A percentile compares a stretch with the other conserved stretches of the same genome.
Evolutionary conservation across 2,888 invertebrate genomes (phyloP).

Genomic region (Apotomis capreana): DNA sequence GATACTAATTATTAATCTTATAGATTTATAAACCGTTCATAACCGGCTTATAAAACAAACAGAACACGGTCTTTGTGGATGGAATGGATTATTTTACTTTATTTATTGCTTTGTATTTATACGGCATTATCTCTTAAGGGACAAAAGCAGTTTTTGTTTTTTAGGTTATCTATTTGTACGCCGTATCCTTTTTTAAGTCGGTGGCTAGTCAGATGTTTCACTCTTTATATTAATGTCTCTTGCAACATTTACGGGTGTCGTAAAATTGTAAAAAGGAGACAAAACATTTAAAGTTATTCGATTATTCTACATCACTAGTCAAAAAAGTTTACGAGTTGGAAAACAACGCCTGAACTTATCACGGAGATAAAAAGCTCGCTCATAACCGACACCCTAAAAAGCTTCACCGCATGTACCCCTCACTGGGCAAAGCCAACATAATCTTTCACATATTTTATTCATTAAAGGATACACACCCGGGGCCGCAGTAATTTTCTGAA

Average conservation of each 20-base stretch:
- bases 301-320: slow-evolving; percentile 4
- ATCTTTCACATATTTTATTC: slow-evolving; percentile 73
- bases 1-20: slow-evolving; percentile 34
- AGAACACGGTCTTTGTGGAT: neutral
- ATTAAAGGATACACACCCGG: slow-evolving; percentile 65
- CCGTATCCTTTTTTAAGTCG: neutral
- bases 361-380: slow-evolving; percentile 32
- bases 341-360: slow-evolving; percentile 10
- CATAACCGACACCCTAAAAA: slow-evolving; percentile 39
- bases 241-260: slow-evolving; percentile 16
- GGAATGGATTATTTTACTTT: neutral
- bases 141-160: slow-evolving; percentile 3
- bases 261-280: slow-evolving; percentile 11
- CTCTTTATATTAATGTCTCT: slow-evolving; percentile 7
- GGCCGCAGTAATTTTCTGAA: slow-evolving; percentile 58
- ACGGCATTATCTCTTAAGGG: neutral
- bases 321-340: slow-evolving; percentile 15
- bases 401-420: slow-evolving; percentile 63
- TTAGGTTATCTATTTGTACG: neutral
- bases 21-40: slow-evolving; percentile 27
- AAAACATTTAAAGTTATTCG: slow-evolving; percentile 4
- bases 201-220: slow-evolving; percentile 5
- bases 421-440: slow-evolving; percentile 58
- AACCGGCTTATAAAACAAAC: slow-evolving; percentile 18
- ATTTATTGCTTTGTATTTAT: slow-evolving; percentile 18